Percentiles rank a stretch among this genome's conserved stretches.
These are phyloP conservation scores for Lethenteron reissneri DNA, from an alignment of 2,113 vertebrate genomes.

Conservation along the genomic window DNA sequence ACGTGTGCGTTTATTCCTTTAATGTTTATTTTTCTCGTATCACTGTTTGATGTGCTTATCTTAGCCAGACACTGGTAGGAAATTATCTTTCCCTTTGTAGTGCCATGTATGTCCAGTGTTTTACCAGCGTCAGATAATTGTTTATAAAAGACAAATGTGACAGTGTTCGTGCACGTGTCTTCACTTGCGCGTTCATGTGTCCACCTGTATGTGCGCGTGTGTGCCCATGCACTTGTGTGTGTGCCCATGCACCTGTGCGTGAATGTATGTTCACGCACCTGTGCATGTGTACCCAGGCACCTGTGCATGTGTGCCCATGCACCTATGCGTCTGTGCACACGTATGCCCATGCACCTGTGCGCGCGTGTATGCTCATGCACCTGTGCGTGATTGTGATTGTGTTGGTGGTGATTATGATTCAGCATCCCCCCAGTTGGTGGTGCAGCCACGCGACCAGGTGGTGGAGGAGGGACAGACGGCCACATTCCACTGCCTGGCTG, in stretches of 20 bases:
- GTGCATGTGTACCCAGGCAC: not conserved
- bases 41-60: too few relatives aligned
- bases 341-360: not conserved
- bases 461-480: not conserved
- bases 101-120: too few relatives aligned
- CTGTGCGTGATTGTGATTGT: not conserved
- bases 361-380: not conserved
- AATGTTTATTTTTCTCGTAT: too few relatives aligned
- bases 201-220: not conserved
- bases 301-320: not conserved
- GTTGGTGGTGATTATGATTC: not conserved
- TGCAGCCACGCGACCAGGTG: constrained; percentile 3
- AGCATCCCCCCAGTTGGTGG: not conserved
- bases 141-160: too few relatives aligned
- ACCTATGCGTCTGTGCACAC: not conserved
- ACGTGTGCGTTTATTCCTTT: too few relatives aligned
- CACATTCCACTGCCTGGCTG: not conserved
- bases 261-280: not conserved
- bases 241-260: not conserved
- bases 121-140: too few relatives aligned
- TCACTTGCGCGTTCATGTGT: not conserved
- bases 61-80: too few relatives aligned
- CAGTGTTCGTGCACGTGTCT: too few relatives aligned
- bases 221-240: not conserved
- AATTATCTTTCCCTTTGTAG: too few relatives aligned